phyloP scores from a whole-genome alignment of 2,797 vertebrate species.

The Cyclura pinguis region DNA sequence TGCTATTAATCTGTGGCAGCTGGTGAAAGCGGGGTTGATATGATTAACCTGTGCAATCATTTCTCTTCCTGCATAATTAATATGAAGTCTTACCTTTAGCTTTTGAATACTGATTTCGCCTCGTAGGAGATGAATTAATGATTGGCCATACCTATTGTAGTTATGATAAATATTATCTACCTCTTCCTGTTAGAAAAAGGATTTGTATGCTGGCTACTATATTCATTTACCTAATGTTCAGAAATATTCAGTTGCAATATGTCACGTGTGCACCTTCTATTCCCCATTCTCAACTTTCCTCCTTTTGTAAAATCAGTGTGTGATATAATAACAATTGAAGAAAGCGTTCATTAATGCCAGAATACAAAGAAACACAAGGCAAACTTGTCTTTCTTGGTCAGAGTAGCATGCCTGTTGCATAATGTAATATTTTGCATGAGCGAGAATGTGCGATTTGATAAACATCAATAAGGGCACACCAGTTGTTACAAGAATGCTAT shows the following conservation, averaged over 20 bases:
- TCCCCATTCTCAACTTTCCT: no score
- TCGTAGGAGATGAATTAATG: slow-evolving; percentile 60
- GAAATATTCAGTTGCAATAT: background rate
- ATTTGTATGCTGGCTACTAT: background rate
- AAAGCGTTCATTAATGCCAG: background rate
- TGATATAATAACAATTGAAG: background rate
- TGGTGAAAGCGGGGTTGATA: slow-evolving; percentile 67
- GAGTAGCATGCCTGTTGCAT: background rate
- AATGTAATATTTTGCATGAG: background rate
- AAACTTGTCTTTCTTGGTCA: background rate
- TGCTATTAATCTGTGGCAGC: slow-evolving; percentile 66
- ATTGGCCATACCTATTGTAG: slow-evolving; percentile 45
- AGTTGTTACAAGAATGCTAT: background rate
- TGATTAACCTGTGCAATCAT: slow-evolving; percentile 45
- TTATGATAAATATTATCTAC: slow-evolving; percentile 36
- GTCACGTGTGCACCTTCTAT: background rate
- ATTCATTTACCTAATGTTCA: background rate
- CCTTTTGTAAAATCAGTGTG: background rate
- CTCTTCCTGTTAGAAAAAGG: slow-evolving; percentile 46
- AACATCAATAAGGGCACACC: background rate
- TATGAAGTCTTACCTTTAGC: slow-evolving; percentile 43
- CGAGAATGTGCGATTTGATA: background rate
- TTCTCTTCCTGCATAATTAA: slow-evolving; percentile 58
- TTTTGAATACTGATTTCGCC: slow-evolving; percentile 61
- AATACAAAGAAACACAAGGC: background rate